A percentile compares a stretch with the other conserved stretches of the same genome.
These are phyloP conservation scores for Edolisoma coerulescens DNA, from an alignment of 2,113 vertebrate species.

Conservation along the genomic window DNA sequence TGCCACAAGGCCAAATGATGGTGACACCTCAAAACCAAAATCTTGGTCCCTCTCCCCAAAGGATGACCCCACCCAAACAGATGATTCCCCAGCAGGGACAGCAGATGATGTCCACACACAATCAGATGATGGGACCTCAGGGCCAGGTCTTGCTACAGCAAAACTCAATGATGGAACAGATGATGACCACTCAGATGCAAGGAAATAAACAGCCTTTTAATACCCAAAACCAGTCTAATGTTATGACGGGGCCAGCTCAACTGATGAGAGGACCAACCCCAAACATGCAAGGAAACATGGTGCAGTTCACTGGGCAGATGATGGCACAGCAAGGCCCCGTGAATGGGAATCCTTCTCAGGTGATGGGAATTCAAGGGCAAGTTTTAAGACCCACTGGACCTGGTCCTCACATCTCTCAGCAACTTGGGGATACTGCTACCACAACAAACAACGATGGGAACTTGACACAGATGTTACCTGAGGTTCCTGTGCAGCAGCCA, in stretches of 20 bases:
- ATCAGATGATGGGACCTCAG: constrained; percentile 91
- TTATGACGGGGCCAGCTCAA: constrained; percentile 86
- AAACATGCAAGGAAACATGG: constrained; percentile 87
- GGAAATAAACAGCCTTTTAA: constrained; percentile 91
- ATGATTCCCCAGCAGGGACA: constrained; percentile 93
- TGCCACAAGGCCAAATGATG: constrained; percentile 81
- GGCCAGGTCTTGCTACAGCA: constrained; percentile 91
- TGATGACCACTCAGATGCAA: constrained; percentile 94
- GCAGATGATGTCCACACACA: constrained; percentile 91
- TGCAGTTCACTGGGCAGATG: constrained; percentile 87
- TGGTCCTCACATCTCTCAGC: constrained; percentile 85
- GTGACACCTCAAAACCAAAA: constrained; percentile 79
- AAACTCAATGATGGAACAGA: constrained; percentile 95
- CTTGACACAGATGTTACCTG: constrained; percentile 88
- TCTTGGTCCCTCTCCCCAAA: constrained; percentile 86
- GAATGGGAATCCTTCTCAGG: constrained; percentile 88
- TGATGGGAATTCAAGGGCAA: constrained; percentile 90
- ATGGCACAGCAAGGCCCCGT: constrained; percentile 86
- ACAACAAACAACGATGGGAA: constrained; percentile 75
- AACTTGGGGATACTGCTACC: constrained; percentile 79
- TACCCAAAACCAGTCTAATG: constrained; percentile 83
- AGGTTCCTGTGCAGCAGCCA: constrained; percentile 89
- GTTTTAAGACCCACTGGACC: constrained; percentile 83
- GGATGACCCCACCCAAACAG: constrained; percentile 97
- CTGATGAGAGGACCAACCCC: constrained; percentile 94